phyloP scores from a whole-genome alignment of 2,797 vertebrate genomes.

The Sphenopsis melanotis region DNA sequence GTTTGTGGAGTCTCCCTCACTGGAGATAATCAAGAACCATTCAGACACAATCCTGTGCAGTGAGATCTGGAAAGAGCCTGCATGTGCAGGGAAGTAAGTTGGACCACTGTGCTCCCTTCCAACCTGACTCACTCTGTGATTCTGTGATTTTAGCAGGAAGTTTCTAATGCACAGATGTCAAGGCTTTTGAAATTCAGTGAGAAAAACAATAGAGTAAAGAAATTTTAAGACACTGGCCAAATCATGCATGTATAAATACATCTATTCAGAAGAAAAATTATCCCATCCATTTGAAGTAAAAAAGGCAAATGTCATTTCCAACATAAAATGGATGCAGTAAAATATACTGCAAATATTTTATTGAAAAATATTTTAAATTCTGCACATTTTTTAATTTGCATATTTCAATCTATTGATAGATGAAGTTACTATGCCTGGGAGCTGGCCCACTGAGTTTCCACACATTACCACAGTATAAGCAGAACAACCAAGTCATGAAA shows the following conservation, averaged over 20 bases:
- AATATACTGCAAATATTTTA: not conserved
- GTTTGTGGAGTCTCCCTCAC: not conserved
- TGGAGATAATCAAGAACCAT: not conserved
- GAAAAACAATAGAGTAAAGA: not conserved
- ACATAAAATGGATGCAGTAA: not conserved
- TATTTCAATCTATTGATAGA: not conserved
- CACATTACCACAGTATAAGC: not conserved
- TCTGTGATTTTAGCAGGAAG: not conserved
- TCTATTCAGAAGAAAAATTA: not conserved
- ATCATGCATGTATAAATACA: not conserved
- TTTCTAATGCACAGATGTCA: not conserved
- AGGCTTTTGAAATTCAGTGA: not conserved
- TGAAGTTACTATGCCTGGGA: not conserved
- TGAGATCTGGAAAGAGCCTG: not conserved
- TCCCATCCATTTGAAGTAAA: not conserved
- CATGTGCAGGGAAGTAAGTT: not conserved
- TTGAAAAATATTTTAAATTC: not conserved
- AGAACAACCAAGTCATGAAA: not conserved
- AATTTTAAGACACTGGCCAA: not conserved
- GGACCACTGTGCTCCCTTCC: not conserved
- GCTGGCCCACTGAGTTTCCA: not conserved
- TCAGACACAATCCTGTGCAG: too few species aligned
- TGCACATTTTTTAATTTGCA: not conserved
- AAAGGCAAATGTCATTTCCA: not conserved
- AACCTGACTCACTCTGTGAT: not conserved